Conservation (phyloP, 2,888 invertebrate species). For the Sinodicranocentrus sp. region DNA sequence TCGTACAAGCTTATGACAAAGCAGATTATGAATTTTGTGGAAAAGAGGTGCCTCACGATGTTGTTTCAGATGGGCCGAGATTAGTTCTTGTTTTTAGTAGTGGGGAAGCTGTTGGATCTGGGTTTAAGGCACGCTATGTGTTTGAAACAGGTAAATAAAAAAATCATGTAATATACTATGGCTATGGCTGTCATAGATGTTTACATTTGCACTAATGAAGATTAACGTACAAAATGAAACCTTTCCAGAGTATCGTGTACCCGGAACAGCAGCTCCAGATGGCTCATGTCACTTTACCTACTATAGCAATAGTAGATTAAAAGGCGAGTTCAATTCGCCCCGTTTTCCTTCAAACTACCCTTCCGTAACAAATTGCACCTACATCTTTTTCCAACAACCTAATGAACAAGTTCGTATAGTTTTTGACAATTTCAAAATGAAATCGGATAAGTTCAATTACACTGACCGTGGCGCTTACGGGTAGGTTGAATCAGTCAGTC, state of each 20-base stretch:
- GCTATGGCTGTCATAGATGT: too few species aligned
- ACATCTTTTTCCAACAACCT: conserved; percentile 88
- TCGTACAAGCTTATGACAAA: conserved; percentile 94
- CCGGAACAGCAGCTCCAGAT: conserved; percentile 95
- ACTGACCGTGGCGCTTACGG: conserved; percentile 86
- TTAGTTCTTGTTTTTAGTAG: conserved; percentile 97
- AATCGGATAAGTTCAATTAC: conserved; percentile 88
- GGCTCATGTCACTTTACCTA: conserved; percentile 95
- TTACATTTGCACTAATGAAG: too few species aligned
- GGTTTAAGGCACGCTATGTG: conserved; percentile 92
- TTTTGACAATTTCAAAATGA: conserved; percentile 94
- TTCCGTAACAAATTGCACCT: conserved; percentile 95
- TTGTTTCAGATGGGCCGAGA: conserved; percentile 93
- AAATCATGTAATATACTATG: too few species aligned
- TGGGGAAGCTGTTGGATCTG: conserved; percentile 92
- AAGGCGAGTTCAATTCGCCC: conserved; percentile 96
- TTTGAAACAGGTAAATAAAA: conserved; percentile 87
- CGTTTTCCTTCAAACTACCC: conserved; percentile 98
- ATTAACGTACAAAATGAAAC: too few species aligned
- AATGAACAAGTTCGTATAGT: conserved; percentile 94
- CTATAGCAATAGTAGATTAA: conserved; percentile 90
- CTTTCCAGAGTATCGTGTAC: conserved; percentile 81
- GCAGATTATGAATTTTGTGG: conserved; percentile 96
- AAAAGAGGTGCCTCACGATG: conserved; percentile 86
- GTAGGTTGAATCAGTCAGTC: conserved; percentile 79